A percentile compares a stretch with the other conserved stretches of the same genome.
Evolutionary conservation across 2,797 vertebrate genomes (phyloP).

Genomic region (Phrynocephalus guinanensis): DNA sequence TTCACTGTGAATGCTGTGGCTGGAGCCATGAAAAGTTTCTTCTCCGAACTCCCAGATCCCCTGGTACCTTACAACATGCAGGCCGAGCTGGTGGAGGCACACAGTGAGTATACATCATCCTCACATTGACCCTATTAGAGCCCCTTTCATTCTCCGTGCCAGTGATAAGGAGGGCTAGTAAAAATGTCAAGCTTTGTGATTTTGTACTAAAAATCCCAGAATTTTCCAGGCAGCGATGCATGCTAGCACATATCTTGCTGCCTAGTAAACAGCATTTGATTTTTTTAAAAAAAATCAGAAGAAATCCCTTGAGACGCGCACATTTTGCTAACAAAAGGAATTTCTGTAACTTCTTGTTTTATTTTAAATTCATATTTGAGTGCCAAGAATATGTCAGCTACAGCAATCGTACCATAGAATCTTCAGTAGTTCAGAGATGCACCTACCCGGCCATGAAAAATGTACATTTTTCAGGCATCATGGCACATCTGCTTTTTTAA

Average conservation of each 20-base stretch:
- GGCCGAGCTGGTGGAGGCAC: conserved; percentile 91
- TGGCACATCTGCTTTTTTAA: background rate
- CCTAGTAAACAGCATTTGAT: background rate
- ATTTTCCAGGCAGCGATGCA: no score
- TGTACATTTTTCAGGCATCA: background rate
- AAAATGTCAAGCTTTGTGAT: background rate
- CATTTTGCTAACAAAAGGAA: background rate
- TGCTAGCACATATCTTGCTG: no score
- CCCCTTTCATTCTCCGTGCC: background rate
- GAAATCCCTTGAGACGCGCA: background rate
- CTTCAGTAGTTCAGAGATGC: background rate
- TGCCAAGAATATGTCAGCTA: background rate
- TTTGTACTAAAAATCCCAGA: no score
- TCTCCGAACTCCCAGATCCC: conserved; percentile 93
- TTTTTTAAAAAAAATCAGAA: background rate
- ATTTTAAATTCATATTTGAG: background rate
- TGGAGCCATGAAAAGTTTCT: conserved; percentile 96
- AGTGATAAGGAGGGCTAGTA: background rate
- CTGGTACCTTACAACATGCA: conserved; percentile 93
- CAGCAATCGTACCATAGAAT: background rate
- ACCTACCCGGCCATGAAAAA: background rate
- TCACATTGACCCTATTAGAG: no score
- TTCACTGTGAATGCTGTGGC: conserved; percentile 93
- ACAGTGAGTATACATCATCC: conserved; percentile 84
- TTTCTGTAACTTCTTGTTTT: background rate